Evolutionary conservation across 2,888 invertebrate species (phyloP), one percentile per base, ranked within the genome.

Genomic region (Trachelus troglodyta): DNA sequence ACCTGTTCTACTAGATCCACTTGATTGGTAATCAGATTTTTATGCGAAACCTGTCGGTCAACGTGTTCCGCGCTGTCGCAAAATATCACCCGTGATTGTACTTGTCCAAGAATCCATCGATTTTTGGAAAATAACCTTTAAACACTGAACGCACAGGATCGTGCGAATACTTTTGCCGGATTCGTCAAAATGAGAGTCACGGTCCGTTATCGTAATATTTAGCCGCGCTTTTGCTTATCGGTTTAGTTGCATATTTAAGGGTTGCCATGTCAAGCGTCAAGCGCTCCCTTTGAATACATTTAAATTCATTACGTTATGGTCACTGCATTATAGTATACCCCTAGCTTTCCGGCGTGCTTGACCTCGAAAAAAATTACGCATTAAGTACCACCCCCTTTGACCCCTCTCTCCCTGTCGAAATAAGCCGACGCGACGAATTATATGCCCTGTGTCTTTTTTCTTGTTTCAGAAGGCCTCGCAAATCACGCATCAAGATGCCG

Each of bases 261-360:
- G 90, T 88, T 88, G 89, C 88, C 90, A 87, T 88, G 90, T 89
- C 89, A 87, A 88, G 88, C 89, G 86, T 87, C 89, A 89, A 87
- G 89, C 88, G 86, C 90, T 89, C 89, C 90, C 90, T 88, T 90
- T 90, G 90, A 90, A 90, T 90, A 90, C 87, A 90, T 90, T 90
- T 90, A 90, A 90, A 90, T 90, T 90, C 88, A 90, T 90, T 90
- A 90, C 76, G 85, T 84, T 83, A 83, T 82, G 81, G 81, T 81
- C 81, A 83, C 83, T 83, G 77, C 80, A 81, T 82, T 82, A 80
- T 81, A 76, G 80, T 82, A 82, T 79, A 81, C 82, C 73, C 69
- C 73, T 71, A 4, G 71, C 31, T 31, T 12, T 31, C 71, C 31
- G 4, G 12, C 33, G 6, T 34, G 71, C 12, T 71, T 33, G 71